Evolutionary conservation across 2,797 vertebrate genomes (phyloP).

Genomic region (Manis javanica): DNA sequence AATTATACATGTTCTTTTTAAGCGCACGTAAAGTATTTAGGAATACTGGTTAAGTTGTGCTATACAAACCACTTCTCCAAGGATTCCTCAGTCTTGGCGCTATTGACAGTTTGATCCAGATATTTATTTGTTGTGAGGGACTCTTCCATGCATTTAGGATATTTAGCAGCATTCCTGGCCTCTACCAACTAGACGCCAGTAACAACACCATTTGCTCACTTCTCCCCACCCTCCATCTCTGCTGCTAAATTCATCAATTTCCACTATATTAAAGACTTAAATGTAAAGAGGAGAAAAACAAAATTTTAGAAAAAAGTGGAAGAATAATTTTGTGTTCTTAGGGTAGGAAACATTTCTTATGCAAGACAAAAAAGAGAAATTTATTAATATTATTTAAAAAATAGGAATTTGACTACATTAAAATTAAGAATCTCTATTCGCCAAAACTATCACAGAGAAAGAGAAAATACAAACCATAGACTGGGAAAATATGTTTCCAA

Average conservation of each 20-base stretch:
- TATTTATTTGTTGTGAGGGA: not conserved
- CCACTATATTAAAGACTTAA: not conserved
- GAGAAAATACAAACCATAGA: not conserved
- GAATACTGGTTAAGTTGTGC: not conserved
- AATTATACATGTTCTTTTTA: not conserved
- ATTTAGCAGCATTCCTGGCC: not conserved
- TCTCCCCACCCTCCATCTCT: not conserved
- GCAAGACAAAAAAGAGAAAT: not conserved
- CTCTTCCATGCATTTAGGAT: not conserved
- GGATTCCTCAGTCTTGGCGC: not conserved
- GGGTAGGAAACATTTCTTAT: not conserved
- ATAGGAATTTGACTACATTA: not conserved
- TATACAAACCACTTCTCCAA: not conserved
- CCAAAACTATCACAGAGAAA: not conserved
- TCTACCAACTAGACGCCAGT: not conserved
- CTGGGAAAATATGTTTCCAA: not conserved
- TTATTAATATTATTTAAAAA: not conserved
- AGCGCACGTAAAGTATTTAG: not conserved
- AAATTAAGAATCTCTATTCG: conserved; percentile 14
- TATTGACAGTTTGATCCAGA: not conserved
- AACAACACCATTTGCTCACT: not conserved
- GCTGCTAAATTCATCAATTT: not conserved
- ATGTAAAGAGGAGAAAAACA: not conserved
- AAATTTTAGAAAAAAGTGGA: not conserved
- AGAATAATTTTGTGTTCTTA: not conserved